Evolutionary conservation across 1,140 invertebrate genomes (phyloP).

Genomic region (Drosophila seguyi): DNA sequence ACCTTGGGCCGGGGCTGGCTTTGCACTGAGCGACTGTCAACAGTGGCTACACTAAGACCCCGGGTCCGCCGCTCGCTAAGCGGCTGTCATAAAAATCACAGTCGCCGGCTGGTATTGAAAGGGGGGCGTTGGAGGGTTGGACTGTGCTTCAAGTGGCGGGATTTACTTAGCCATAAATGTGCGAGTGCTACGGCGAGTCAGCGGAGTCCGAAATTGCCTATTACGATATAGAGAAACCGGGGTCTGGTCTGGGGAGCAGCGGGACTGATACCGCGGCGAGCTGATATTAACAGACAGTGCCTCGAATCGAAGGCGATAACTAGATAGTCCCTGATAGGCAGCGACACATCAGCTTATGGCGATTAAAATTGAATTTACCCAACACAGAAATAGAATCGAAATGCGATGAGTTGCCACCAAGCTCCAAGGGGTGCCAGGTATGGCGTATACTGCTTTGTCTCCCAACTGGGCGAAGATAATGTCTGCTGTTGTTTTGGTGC

Average conservation of each 20-base stretch:
- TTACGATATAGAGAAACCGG: conserved; percentile 54
- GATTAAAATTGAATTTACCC: conserved; percentile 83
- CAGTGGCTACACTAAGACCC: conserved; percentile 32
- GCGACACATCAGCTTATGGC: conserved; percentile 77
- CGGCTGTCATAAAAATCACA: conserved; percentile 82
- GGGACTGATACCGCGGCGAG: conserved; percentile 33
- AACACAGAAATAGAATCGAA: conserved; percentile 68
- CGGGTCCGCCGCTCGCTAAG: conserved; percentile 48
- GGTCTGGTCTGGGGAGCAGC: background rate
- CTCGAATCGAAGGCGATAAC: conserved; percentile 58
- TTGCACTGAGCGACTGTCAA: conserved; percentile 43
- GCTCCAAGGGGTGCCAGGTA: conserved; percentile 14
- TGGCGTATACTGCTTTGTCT: conserved; percentile 62
- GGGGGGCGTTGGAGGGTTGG: too few species aligned
- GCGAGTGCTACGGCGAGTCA: conserved; percentile 23
- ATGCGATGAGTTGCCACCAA: conserved; percentile 20
- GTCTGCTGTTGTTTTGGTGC: conserved; percentile 25
- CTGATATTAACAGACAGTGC: conserved; percentile 63
- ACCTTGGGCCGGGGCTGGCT: conserved; percentile 22
- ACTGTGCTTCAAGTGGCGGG: conserved; percentile 69
- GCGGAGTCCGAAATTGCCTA: conserved; percentile 54
- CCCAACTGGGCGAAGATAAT: conserved; percentile 64
- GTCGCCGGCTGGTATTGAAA: conserved; percentile 7
- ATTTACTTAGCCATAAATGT: conserved; percentile 84
- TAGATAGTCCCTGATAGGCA: conserved; percentile 69